Evolutionary conservation across 2,797 vertebrate genomes (phyloP).

Genomic region (Orientallactaga sibirica): DNA sequence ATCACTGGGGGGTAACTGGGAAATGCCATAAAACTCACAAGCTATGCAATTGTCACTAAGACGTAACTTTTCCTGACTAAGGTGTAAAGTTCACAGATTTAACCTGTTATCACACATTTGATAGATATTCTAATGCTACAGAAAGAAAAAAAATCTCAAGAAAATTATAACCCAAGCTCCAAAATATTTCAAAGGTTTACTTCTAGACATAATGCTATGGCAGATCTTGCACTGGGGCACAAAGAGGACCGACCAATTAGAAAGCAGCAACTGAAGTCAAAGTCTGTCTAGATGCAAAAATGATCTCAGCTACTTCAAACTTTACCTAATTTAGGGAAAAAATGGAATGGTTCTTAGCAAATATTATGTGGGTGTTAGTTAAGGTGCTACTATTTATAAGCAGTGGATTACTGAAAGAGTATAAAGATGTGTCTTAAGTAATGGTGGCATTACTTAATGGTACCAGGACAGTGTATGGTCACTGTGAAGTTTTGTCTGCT

Average conservation of each 20-base stretch:
- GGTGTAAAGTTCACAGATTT: slow-evolving; percentile 16
- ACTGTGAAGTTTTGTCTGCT: background rate
- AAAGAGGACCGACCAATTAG: background rate
- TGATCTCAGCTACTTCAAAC: background rate
- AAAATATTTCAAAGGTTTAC: background rate
- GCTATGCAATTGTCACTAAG: slow-evolving; percentile 34
- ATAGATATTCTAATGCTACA: background rate
- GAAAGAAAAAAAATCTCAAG: background rate
- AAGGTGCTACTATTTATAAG: background rate
- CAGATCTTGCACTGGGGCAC: background rate
- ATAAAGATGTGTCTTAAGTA: background rate
- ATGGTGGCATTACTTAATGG: background rate
- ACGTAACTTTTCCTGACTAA: slow-evolving; percentile 21
- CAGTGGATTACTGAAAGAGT: background rate
- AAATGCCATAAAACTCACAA: slow-evolving; percentile 65
- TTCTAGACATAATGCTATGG: background rate
- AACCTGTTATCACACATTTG: background rate
- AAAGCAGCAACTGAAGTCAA: background rate
- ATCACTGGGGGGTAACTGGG: slow-evolving; percentile 9
- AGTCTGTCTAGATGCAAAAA: background rate
- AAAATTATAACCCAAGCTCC: background rate
- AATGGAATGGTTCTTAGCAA: slow-evolving; percentile 20
- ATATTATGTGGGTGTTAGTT: background rate
- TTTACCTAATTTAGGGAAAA: background rate
- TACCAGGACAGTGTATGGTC: background rate